Evolutionary conservation across 2,113 vertebrate genomes (phyloP), one percentile per base, ranked within the genome.

Genomic region (Pithys albifrons): DNA sequence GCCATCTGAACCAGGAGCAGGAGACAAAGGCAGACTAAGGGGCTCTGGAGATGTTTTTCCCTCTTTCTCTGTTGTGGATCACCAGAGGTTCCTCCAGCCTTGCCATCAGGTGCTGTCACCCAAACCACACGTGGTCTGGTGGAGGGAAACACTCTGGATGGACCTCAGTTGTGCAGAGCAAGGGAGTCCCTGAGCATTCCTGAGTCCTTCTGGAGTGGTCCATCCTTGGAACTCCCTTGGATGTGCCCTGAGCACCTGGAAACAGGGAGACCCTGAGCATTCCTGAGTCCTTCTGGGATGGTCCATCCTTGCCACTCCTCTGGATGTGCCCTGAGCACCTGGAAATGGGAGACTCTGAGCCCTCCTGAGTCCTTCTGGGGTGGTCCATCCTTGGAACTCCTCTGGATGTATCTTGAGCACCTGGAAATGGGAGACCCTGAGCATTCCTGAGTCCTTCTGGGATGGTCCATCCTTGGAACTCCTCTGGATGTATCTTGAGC

Each of bases 91-190:
- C 23, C 28, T 66, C 61, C 58, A 82, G 8, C 78, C 37, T 45
- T 48, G 20, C 4, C 55, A 9, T 74, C 16, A 19, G 58, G 5
- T 12, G 80, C 7, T 18, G 17, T 17, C 74, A 9, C 43, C 7
- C 7, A 29, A 43, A 13, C 9, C 43, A 8, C 9, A 0, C 3
- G 0, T 7, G 11, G 51, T 33, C 2, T 64, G 41, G 6, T 61
- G 66, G 41, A 78, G 33, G 28, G 49, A 35, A 74, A 33, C 7
- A 8, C 33, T 27, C 31, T 20, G 9, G 12, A 1, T 20, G 9
- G 12, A 1, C 46, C 31, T 16, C 3, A 54, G 19, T 59, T 65
- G 18, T 1, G 9, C 25, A 28, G 27, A 58, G 69, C 5, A 69
- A 22, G 6, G 2, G 35, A 41, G 41, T 13, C 41, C 41, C 41